Evolutionary conservation across 1,140 invertebrate species (phyloP), one percentile per base, ranked within the genome.

Genomic region (Brachionus paranguensis): DNA sequence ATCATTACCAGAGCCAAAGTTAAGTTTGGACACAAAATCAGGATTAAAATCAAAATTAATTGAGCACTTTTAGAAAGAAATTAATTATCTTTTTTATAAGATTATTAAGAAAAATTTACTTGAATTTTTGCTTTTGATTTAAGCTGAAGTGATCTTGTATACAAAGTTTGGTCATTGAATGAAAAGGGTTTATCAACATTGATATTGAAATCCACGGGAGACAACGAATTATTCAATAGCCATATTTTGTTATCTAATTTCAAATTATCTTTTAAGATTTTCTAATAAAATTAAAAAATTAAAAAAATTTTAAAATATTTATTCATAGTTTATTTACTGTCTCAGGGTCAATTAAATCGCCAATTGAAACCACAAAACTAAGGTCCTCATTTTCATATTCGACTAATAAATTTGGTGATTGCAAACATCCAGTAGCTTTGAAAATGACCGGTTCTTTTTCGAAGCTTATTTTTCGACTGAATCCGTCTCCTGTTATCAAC

Each of bases 301-400:
- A 0, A 37, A n/a, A 33, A 29, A 33, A 37, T 37, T 37, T 5
- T 5, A 29, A 29, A 33, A 70, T 5, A 70, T 33, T 33, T n/a
- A 70, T 70, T 33, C 7, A 70, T n/a, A n/a, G 33, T n/a, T 70
- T 20, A 72, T 17, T 43, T 72, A 72, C 68, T 43, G 1, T 20
- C 17, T 72, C 12, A 17, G 33, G 8, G 33, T 72, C 37, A 64
- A 81, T 81, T 3, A 81, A 24, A 64, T 81, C 78, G 17, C 78
- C 78, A 24, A 20, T 60, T 14, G 78, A 60, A 0, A 81, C 78
- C 11, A 64, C 50, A 47, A 81, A 81, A 20, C 33, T 64, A 12
- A 81, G 17, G 29, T 68, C 53, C 7, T 81, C 78, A 76, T 76
- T 76, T 45, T 81, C 78, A 20, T 60, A 81, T 81, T 81, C 78